Base-by-base conservation (phyloP, 2,113 vertebrate genomes). In the Morone saxatilis region DNA sequence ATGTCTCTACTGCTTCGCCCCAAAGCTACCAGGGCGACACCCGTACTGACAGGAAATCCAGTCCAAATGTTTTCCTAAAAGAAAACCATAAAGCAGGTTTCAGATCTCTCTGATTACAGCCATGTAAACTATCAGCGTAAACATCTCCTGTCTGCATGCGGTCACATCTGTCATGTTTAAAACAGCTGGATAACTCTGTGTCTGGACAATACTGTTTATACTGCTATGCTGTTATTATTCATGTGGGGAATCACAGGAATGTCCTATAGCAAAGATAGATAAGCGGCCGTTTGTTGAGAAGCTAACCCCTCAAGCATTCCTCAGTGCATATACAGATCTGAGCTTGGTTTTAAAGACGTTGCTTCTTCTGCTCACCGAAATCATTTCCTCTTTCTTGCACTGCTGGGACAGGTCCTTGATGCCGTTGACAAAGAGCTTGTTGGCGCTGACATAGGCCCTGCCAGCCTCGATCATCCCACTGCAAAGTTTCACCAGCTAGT, bases 401-500 rank as follows among this genome's bases (percentile, higher is more conserved):
- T 98, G 97, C 9, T 97, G 97, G 36, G 98, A 98, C 68, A 99
- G 95, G 90, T 99, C 98, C 90, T 97, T 96, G 85, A 99, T 97
- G 75, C 98, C 98, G 57, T 97, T 97, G 74, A 99, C 97, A 86
- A 99, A 99, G 65, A 98, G 98, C 90, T 98, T 99, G 95, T 99
- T 99, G 92, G 98, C 98, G 53, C 90, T 94, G 91, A 97, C 97
- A 86, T 99, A 99, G 14, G 96, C 96, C 84, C 98, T 96, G 69
- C 98, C 98, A 0, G 97, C 98, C 83, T 99, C 98, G 72, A 99
- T 99, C 98, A 99, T 99, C 1, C 95, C 96, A 78, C 98, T 98
- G 87, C 98, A 99, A 80, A 99, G 96, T 90, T 99, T 99, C 88
- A 99, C 98, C 90, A 99, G 93, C 98, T 99, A 91, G 80, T 1